Percentiles rank a stretch among this genome's conserved stretches.
These are phyloP conservation scores for Hirtodrosophila trivittata DNA, from an alignment of 2,888 invertebrate genomes.

Conservation along the genomic window DNA sequence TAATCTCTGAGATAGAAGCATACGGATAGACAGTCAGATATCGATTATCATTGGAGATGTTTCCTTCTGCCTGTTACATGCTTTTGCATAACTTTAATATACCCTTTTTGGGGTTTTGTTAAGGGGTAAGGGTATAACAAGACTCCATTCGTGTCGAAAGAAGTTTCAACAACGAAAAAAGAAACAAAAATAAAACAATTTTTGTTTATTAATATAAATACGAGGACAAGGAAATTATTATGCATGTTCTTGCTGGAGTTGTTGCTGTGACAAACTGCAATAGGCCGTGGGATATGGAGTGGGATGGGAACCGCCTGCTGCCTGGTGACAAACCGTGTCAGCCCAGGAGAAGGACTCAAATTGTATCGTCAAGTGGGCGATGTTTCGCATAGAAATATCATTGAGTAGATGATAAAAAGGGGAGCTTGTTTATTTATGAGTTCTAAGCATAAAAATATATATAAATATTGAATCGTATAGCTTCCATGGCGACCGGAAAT, in stretches of 20 bases:
- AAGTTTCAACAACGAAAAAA: conserved; percentile 67
- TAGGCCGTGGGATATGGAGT: conserved; percentile 29
- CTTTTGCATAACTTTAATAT: too few relatives aligned
- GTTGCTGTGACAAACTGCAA: conserved; percentile 81
- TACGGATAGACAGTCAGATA: too few relatives aligned
- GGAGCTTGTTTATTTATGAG: conserved; percentile 74
- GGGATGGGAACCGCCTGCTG: too few relatives aligned
- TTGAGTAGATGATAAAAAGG: conserved; percentile 46
- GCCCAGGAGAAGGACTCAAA: conserved; percentile 28
- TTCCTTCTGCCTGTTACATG: too few relatives aligned
- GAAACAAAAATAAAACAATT: conserved; percentile 22
- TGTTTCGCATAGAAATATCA: conserved; percentile 56
- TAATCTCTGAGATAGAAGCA: too few relatives aligned
- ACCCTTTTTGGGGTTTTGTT: not conserved
- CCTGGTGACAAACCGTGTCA: conserved; percentile 77
- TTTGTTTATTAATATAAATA: conserved; percentile 79
- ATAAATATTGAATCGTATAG: conserved; percentile 28
- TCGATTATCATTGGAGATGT: too few relatives aligned
- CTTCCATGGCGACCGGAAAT: conserved; percentile 72
- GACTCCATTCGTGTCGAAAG: conserved; percentile 66
- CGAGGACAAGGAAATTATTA: conserved; percentile 68
- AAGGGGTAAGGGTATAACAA: conserved; percentile 2
- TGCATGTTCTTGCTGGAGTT: conserved; percentile 46
- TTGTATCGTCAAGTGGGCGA: conserved; percentile 51
- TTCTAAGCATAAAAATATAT: conserved; percentile 46